phyloP scores from a whole-genome alignment of 2,797 vertebrate genomes.

The Phaenicophaeus curvirostris region DNA sequence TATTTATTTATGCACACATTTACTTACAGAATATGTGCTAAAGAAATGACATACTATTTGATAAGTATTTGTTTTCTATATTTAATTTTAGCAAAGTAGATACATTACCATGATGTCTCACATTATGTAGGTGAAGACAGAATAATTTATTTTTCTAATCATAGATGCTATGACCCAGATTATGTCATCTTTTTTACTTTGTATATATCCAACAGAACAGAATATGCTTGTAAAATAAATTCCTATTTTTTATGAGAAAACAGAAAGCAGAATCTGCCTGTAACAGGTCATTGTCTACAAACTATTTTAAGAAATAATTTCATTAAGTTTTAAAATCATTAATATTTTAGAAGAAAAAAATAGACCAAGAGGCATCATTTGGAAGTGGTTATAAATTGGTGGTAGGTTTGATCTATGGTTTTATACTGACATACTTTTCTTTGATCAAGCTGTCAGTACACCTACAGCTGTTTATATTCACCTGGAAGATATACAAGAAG shows the following conservation, averaged over 20 bases:
- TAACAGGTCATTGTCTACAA: background rate
- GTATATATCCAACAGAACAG: rapidly evolving
- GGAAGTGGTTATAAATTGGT: background rate
- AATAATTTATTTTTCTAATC: background rate
- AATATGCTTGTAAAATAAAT: background rate
- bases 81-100: background rate
- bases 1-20: background rate
- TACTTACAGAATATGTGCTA: background rate
- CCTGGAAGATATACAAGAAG: conserved; percentile 65
- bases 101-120: background rate
- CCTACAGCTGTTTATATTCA: conserved; percentile 73
- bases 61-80: background rate
- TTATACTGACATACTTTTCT: conserved; percentile 1
- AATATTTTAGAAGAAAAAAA: background rate
- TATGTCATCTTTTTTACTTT: background rate
- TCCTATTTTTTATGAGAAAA: background rate
- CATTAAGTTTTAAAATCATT: background rate
- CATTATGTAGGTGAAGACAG: background rate
- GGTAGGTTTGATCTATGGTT: background rate
- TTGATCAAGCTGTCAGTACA: conserved; percentile 78
- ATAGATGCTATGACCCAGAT: background rate
- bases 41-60: background rate
- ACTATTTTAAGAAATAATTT: background rate
- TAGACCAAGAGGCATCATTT: background rate
- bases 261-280: background rate